Evolutionary conservation across 2,113 vertebrate genomes (phyloP).

Genomic region (Fulmarus glacialis): DNA sequence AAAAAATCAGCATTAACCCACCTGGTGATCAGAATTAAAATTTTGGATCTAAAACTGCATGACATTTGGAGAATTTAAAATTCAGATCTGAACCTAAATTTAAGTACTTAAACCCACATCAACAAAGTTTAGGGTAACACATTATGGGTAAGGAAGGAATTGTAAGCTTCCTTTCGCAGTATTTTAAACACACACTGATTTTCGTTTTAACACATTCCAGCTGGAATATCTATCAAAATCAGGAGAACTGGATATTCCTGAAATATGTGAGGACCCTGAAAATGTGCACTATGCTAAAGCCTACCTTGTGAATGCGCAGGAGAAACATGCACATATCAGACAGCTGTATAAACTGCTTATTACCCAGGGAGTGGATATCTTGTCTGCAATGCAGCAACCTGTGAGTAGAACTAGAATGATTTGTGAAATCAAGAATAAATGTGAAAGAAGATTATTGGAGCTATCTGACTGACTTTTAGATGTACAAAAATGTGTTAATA

Average conservation of each 20-base stretch:
- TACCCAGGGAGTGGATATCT: constrained; percentile 78
- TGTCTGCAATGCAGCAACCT: constrained; percentile 79
- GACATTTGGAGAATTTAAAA: neutral
- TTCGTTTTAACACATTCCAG: constrained; percentile 45
- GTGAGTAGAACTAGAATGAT: constrained; percentile 66
- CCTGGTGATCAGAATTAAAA: neutral
- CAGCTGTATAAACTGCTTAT: constrained; percentile 76
- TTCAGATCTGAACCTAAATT: neutral
- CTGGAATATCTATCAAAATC: constrained; percentile 70
- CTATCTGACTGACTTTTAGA: neutral
- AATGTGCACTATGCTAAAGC: constrained; percentile 47
- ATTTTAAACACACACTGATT: neutral
- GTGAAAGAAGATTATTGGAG: neutral
- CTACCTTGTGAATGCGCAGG: constrained; percentile 68
- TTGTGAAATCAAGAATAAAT: neutral
- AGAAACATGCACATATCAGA: constrained; percentile 73
- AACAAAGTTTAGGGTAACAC: neutral
- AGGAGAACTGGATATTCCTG: constrained; percentile 70
- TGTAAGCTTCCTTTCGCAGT: neutral
- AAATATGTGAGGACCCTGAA: constrained; percentile 23
- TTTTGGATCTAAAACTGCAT: neutral
- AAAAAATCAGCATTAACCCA: neutral
- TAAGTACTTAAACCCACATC: neutral
- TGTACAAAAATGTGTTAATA: neutral
- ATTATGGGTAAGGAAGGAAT: neutral